Evolutionary conservation across 2,797 vertebrate species (phyloP), one percentile per base, ranked within the genome.

Genomic region (Labroides dimidiatus): DNA sequence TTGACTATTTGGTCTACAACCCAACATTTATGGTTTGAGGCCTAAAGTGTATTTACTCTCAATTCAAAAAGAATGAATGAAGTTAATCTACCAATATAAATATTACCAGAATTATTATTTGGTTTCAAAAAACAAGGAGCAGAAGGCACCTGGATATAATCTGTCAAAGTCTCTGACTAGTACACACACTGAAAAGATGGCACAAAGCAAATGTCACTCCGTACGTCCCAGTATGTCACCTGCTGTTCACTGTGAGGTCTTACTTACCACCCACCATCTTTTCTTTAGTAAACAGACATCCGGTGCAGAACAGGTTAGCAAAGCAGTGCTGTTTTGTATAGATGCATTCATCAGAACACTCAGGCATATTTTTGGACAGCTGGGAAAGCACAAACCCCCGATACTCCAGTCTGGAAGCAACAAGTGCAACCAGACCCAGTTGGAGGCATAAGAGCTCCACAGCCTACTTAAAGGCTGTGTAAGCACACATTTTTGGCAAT

Each of bases 201-300:
- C 69, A 58, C 60, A 15, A 10, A 53, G 63, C 37, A 58, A 76
- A 64, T 59, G 58, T n/a, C 41, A 21, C 36, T 16, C 14, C 57
- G 36, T 47, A 13, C 36, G 63, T 56, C 6, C 4, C 56, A 47
- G 44, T 33, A 9, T 45, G 53, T 43, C 87, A 84, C 77, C 87
- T 90, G 86, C 66, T 77, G 64, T 84, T 84, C 68, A 53, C 57
- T 68, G 79, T 88, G 78, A 56, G 81, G 85, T 84, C 82, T 70
- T 39, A 69, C 55, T 51, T 64, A 76, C 86, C 85, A 89, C 86
- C 80, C 82, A 89, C 65, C 39, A 21, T 21, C 67, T 77, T 51
- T 50, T 44, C 39, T 67, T 78, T 48, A 68, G 59, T 69, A 80
- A 84, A 81, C 67, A 69, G 37, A 50, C 42, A 72, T 64, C 73